These are phyloP conservation scores for Carpatolechia fugitivella DNA, from an alignment of 2,888 invertebrate species.

Conservation along the genomic window DNA sequence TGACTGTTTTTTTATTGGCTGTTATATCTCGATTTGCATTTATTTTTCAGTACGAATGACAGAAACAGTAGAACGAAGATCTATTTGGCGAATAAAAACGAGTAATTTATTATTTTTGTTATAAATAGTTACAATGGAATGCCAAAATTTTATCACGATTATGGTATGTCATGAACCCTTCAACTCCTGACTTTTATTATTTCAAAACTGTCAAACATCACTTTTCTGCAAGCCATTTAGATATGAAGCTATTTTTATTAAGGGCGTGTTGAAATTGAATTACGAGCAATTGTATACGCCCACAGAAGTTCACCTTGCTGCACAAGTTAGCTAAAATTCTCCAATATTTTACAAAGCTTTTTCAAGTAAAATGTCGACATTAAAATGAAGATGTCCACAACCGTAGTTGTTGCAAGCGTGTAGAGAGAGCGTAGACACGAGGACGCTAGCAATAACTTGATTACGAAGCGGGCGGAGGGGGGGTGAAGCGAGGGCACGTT, in stretches of 20 bases:
- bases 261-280: background rate
- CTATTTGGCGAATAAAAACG: too few species aligned
- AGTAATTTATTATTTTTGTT: too few species aligned
- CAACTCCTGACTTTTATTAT: background rate
- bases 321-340: too few species aligned
- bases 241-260: conserved; percentile 1
- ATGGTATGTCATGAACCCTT: background rate
- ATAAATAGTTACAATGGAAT: too few species aligned
- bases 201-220: background rate
- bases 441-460: conserved; percentile 71
- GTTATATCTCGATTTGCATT: too few species aligned
- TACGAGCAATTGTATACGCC: conserved; percentile 1
- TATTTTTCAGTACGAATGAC: too few species aligned
- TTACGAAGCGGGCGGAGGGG: conserved; percentile 42
- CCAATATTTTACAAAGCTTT: too few species aligned
- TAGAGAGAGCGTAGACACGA: conserved; percentile 55
- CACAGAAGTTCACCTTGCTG: background rate
- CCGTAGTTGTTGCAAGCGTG: background rate
- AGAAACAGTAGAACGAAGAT: too few species aligned
- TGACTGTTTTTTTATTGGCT: too few species aligned
- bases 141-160: too few species aligned
- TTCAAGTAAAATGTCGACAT: background rate
- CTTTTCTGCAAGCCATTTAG: conserved; percentile 1
- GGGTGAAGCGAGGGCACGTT: conserved; percentile 32
- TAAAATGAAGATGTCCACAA: too few species aligned